Percentiles rank a stretch among this genome's conserved stretches.
These are phyloP conservation scores for Molanna angustata DNA, from an alignment of 2,888 invertebrate genomes.

Conservation along the genomic window DNA sequence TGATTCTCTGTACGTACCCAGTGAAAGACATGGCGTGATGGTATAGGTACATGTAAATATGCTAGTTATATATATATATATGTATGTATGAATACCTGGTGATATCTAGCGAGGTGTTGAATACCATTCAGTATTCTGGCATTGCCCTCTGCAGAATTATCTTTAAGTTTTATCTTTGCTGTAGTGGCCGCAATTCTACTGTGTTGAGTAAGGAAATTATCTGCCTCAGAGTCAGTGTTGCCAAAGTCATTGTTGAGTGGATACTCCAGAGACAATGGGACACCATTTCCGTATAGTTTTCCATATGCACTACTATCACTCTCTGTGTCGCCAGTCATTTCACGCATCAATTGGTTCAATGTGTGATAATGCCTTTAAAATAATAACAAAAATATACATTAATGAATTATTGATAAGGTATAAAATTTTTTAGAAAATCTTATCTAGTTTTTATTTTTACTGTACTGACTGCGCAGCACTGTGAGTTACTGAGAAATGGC, in stretches of 20 bases:
- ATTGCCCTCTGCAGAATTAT: constrained; percentile 21
- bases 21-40: too few relatives aligned
- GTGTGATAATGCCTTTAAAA: constrained; percentile 46
- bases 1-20: too few relatives aligned
- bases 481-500: too few relatives aligned
- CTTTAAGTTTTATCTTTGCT: constrained; percentile 29
- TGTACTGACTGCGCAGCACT: too few relatives aligned
- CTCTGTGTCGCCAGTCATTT: constrained; percentile 43
- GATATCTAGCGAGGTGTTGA: constrained; percentile 48
- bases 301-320: constrained; percentile 42
- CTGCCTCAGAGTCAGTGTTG: constrained; percentile 19
- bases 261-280: constrained; percentile 17
- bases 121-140: constrained; percentile 45
- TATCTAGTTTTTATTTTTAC: too few relatives aligned
- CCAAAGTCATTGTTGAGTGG: constrained; percentile 13
- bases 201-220: constrained; percentile 25
- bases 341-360: constrained; percentile 46
- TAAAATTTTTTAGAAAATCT: too few relatives aligned
- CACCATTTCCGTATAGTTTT: constrained; percentile 12
- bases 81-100: constrained; percentile 46
- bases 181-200: constrained; percentile 29
- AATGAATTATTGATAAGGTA: too few relatives aligned
- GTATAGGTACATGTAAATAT: too few relatives aligned
- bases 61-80: neutral
- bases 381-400: neutral